A percentile compares a stretch with the other conserved stretches of the same genome.
phyloP scores from a whole-genome alignment of 35 echinoderm and acorn worm genomes.

The Lytechinus variegatus region DNA sequence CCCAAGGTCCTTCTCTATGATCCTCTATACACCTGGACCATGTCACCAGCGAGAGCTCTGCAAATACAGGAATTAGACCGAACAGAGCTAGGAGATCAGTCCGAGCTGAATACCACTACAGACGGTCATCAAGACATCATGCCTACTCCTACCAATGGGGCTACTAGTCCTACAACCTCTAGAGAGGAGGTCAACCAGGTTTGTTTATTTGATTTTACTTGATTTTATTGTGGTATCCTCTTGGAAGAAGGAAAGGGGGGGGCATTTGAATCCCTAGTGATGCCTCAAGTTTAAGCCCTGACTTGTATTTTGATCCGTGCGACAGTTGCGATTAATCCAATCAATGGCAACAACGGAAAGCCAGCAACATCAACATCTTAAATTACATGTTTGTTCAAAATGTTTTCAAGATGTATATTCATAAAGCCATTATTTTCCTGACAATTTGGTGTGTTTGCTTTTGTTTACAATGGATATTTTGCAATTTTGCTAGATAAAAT shows the following conservation, averaged over 20 bases:
- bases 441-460: no score
- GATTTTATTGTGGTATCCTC: neutral
- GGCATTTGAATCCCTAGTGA: no score
- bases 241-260: constrained; percentile 60
- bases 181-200: constrained; percentile 69
- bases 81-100: constrained; percentile 64
- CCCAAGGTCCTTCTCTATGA: constrained; percentile 92
- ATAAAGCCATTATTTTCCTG: no score
- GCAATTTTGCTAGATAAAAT: no score
- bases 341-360: no score
- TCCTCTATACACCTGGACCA: constrained; percentile 93
- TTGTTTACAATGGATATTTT: no score
- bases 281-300: no score
- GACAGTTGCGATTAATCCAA: no score
- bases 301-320: no score
- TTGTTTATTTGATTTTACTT: neutral
- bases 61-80: constrained; percentile 66
- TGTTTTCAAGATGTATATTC: no score
- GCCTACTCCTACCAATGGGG: neutral
- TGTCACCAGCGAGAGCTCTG: constrained; percentile 84
- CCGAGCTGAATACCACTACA: constrained; percentile 69
- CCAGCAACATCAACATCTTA: no score
- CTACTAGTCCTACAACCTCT: neutral
- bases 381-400: no score
- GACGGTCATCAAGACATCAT: constrained; percentile 33